These are phyloP conservation scores for Pipra filicauda DNA, from an alignment of 2,113 vertebrate species.

Conservation along the genomic window DNA sequence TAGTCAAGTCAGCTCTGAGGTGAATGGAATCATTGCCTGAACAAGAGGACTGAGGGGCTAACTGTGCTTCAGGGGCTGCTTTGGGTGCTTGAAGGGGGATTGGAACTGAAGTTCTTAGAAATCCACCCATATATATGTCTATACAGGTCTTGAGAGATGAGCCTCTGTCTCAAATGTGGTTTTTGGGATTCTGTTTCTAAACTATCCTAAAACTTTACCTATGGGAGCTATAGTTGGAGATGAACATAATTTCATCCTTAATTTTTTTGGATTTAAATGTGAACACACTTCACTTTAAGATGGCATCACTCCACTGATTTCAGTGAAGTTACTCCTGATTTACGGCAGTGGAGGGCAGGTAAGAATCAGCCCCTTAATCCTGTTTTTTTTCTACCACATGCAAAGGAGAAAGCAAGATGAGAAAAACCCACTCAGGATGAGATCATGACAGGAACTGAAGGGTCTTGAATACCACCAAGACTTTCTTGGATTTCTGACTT, in stretches of 20 bases:
- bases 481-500: neutral
- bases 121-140: neutral
- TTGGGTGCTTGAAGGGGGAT: neutral
- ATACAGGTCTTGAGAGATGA: neutral
- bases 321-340: neutral
- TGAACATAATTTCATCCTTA: neutral
- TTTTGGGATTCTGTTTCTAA: neutral
- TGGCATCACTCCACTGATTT: neutral
- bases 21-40: neutral
- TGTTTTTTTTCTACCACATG: neutral
- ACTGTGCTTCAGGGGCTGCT: neutral
- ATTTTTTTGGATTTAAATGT: neutral
- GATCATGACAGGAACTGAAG: neutral
- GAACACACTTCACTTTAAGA: neutral
- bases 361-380: neutral
- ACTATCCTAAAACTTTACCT: neutral
- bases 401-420: neutral
- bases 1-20: neutral
- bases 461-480: neutral
- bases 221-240: neutral
- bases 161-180: neutral
- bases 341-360: neutral
- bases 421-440: neutral
- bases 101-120: neutral
- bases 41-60: neutral